Base-by-base conservation (phyloP, 2,797 vertebrate genomes). In the Leuciscus waleckii region DNA sequence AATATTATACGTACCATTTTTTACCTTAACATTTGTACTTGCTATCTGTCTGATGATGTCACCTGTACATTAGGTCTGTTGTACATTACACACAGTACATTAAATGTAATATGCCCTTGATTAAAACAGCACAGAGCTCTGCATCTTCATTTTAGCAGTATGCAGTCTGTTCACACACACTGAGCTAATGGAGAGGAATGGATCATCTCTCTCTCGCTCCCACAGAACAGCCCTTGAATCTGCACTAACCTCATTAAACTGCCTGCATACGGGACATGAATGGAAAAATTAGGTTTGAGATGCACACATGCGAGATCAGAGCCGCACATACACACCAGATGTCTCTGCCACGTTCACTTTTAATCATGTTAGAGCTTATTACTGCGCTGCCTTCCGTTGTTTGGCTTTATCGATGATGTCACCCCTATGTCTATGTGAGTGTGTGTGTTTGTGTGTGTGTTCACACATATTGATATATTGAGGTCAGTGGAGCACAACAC, bases 301-400 rank as follows among this genome's bases (percentile, higher is more conserved):
- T 82, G 79, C 68, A 74, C 76, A 68, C 83, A 78, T 63, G 51
- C 49, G n/a, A 56, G 65, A 61, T 61, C 73, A 71, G 23, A 71
- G 69, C 68, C 39, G 26, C 69, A 61, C 78, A 82, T 35, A 81
- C 74, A 86, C 63, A 74, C 67, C 84, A 13, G 54, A 88, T 86
- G 85, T 80, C 85, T 77, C 73, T 82, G 75, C 32, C 26, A 78
- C 56, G 35, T 87, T 83, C 77, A 51, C 46, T 87, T 63, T 82
- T 87, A 87, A 89, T 89, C 79, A 84, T 26, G 73, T 86, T 86
- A 82, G 69, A 81, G 83, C 76, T 71, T 73, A 77, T 87, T 83
- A 85, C 41, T 35, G 77, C 16, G 16, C 76, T 79, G 65, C 82
- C 82, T 86, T 82, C 82, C 85, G 75, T 76, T 87, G 74, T 85